phyloP scores from a whole-genome alignment of 2,888 invertebrate genomes.

The Taenaris catops region DNA sequence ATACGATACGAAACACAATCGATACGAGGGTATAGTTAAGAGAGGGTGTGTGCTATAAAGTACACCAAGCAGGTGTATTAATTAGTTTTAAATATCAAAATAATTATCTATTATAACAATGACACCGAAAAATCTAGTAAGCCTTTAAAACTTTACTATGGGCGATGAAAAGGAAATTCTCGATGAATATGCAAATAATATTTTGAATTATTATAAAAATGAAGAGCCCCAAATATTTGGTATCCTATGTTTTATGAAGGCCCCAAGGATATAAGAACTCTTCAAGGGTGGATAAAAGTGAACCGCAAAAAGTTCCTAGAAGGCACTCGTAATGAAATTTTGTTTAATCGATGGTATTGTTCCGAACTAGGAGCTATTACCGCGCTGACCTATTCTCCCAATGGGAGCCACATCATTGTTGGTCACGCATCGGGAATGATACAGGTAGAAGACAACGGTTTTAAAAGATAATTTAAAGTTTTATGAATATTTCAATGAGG shows the following conservation, averaged over 20 bases:
- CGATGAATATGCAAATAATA: conserved; percentile 33
- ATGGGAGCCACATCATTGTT: conserved; percentile 57
- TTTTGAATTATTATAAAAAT: conserved; percentile 38
- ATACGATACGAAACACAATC: no score
- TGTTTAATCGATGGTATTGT: conserved; percentile 49
- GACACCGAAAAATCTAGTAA: conserved; percentile 25
- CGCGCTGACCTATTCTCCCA: conserved; percentile 56
- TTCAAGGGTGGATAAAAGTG: conserved; percentile 40
- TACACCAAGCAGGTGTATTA: no score
- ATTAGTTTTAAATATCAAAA: no score
- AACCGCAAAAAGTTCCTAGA: conserved; percentile 44
- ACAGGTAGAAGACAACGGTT: conserved; percentile 69
- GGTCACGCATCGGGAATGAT: conserved; percentile 71
- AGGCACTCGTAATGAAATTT: conserved; percentile 41
- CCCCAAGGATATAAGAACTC: conserved; percentile 26
- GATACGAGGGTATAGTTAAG: no score
- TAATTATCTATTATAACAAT: no score
- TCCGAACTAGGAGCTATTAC: conserved; percentile 53
- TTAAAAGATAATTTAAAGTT: no score
- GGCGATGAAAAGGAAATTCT: conserved; percentile 33
- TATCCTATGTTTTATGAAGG: conserved; percentile 51
- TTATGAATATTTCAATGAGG: no score
- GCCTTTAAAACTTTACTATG: conserved; percentile 28
- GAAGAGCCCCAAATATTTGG: conserved; percentile 43
- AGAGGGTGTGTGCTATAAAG: no score